Evolutionary conservation across 2,888 invertebrate genomes (phyloP).

Genomic region (Chrysolina oricalcia): DNA sequence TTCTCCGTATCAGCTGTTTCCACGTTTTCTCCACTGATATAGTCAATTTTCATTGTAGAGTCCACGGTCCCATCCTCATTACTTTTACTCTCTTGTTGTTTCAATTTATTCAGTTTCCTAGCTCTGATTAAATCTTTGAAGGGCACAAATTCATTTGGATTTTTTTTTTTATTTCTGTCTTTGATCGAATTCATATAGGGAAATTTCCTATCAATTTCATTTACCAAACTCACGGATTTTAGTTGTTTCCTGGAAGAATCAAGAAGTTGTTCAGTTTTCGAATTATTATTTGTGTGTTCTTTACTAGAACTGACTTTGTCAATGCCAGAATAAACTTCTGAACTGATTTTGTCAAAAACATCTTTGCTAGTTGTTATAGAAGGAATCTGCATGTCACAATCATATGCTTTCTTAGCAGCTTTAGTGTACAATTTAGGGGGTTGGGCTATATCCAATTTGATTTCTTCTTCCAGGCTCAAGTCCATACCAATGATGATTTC

Average conservation of each 20-base stretch:
- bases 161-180: slow-evolving; percentile 38
- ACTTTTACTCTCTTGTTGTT: slow-evolving; percentile 50
- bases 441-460: slow-evolving; percentile 53
- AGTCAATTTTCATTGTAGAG: slow-evolving; percentile 50
- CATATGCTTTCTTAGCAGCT: slow-evolving; percentile 64
- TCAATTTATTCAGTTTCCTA: slow-evolving; percentile 59
- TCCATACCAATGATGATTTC: slow-evolving; percentile 60
- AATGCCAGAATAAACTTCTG: slow-evolving; percentile 32
- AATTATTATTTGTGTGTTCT: slow-evolving; percentile 36
- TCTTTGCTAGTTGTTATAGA: slow-evolving; percentile 58
- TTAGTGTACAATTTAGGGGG: slow-evolving; percentile 57
- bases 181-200: slow-evolving; percentile 28
- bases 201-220: slow-evolving; percentile 38
- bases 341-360: slow-evolving; percentile 45
- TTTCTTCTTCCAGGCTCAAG: slow-evolving; percentile 58
- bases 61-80: slow-evolving; percentile 48
- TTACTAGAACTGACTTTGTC: slow-evolving; percentile 53
- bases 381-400: slow-evolving; percentile 57
- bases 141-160: slow-evolving; percentile 56
- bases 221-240: slow-evolving; percentile 18
- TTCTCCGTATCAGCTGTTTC: slow-evolving; percentile 22
- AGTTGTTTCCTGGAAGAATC: slow-evolving; percentile 41
- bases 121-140: slow-evolving; percentile 59
- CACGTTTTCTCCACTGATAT: slow-evolving; percentile 39
- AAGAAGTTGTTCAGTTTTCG: slow-evolving; percentile 29